Base-by-base conservation (phyloP, 2,888 invertebrate genomes). In the Boloria euphrosyne region DNA sequence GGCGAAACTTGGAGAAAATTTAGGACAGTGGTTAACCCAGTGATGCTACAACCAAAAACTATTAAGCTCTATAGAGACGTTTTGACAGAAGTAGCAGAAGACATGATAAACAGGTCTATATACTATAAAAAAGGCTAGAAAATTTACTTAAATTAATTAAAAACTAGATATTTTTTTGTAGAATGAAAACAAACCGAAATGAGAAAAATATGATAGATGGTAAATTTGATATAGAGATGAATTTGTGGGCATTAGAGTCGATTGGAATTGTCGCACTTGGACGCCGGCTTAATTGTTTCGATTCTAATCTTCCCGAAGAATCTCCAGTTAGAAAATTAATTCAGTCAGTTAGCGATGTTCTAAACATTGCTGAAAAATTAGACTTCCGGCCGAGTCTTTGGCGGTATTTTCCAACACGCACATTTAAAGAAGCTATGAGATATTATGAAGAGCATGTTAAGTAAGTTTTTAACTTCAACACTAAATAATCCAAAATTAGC, bases 1-100 rank as follows among this genome's bases (percentile, higher is more conserved):
- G 96, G 96, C 0, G 95, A 96, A 72, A 93, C 93, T 62, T 97
- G 97, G 97, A 95, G 95, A 80, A 88, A 93, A 68, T 94, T 97
- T 70, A 93, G 97, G 55, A 94, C 94, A 5, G 95, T 95, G 72
- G 96, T 96, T 0, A 96, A 96, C 77, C 95, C 95, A 71, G 94
- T 95, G 6, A 93, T 97, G 93, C 87, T 97, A 75, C 94, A 96
- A 77, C 95, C 96, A 0, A 93, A 94, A 74, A 94, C 94, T 0
- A 95, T 96, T 1, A 94, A 93, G 75, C 93, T 95, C 74, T 97
- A 96, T 77, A 86, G 94, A 3, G 85, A 89, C 4, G 92, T 93
- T 10, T 94, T 96, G 55, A 94, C 95, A 76, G 93, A 94, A 71
- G 95, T 96, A 0, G 95, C 95, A 0, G 80, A 89, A 51, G 94